phyloP scores from a whole-genome alignment of 2,888 invertebrate genomes.

The Drosophila emarginata region DNA sequence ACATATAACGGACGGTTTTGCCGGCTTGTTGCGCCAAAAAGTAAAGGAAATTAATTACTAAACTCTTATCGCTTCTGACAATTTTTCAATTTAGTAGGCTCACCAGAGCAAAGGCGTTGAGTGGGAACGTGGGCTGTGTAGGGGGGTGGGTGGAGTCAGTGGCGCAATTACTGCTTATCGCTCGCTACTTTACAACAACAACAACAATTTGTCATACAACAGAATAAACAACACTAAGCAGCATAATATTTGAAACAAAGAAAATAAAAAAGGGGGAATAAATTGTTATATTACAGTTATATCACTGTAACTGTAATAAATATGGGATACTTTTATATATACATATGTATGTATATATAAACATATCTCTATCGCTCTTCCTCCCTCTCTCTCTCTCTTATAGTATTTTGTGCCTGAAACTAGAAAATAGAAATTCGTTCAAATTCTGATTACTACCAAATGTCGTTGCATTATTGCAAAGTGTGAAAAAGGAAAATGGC shows the following conservation, averaged over 20 bases:
- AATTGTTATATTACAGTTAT: neutral
- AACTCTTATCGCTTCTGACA: slow-evolving; percentile 46
- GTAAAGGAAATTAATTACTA: slow-evolving; percentile 29
- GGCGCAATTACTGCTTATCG: slow-evolving; percentile 45
- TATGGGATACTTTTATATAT: slow-evolving; percentile 6
- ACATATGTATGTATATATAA: too few species aligned
- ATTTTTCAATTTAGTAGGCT: slow-evolving; percentile 40
- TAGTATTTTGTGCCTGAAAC: slow-evolving; percentile 28
- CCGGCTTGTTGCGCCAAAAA: slow-evolving; percentile 59
- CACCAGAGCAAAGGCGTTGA: slow-evolving; percentile 14
- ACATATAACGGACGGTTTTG: neutral
- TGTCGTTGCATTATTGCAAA: slow-evolving; percentile 42
- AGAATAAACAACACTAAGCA: slow-evolving; percentile 15
- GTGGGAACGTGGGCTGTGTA: neutral
- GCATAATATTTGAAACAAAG: slow-evolving; percentile 26
- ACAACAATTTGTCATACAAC: slow-evolving; percentile 22
- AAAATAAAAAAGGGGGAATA: neutral
- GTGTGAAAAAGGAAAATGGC: slow-evolving; percentile 59
- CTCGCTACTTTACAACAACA: slow-evolving; percentile 42
- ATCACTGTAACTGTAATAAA: slow-evolving; percentile 3
- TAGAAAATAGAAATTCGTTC: slow-evolving; percentile 17
- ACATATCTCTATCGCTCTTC: too few species aligned
- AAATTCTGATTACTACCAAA: slow-evolving; percentile 43
- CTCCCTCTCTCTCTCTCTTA: slow-evolving; percentile 13
- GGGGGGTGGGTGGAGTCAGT: slow-evolving; percentile 22